A percentile compares a stretch with the other conserved stretches of the same genome.
Conservation (phyloP, 2,888 invertebrate species). For the Cerastoderma edule region DNA sequence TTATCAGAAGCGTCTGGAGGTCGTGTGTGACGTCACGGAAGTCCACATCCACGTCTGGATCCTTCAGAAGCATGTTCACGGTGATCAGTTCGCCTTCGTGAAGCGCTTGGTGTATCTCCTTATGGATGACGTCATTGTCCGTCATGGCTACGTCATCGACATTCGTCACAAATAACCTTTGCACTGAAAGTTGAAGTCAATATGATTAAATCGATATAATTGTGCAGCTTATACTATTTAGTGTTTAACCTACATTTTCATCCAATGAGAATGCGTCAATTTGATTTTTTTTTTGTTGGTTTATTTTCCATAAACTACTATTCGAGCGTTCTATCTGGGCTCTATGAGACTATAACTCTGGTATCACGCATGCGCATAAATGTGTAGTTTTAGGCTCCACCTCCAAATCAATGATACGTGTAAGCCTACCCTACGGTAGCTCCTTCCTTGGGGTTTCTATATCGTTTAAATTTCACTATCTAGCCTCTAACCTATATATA, state of each 20-base stretch:
- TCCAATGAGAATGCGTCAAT: neutral
- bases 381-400: no score
- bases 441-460: no score
- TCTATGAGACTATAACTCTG: no score
- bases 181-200: neutral
- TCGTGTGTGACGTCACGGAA: constrained; percentile 71
- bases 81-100: constrained; percentile 46
- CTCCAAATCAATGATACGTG: no score
- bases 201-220: neutral
- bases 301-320: no score
- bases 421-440: no score
- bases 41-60: constrained; percentile 67
- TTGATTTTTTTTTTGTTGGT: neutral
- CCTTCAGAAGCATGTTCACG: constrained; percentile 54
- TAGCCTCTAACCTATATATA: no score
- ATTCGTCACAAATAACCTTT: neutral
- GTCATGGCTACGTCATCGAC: constrained; percentile 27
- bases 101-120: constrained; percentile 48
- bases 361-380: no score
- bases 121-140: constrained; percentile 31
- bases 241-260: neutral
- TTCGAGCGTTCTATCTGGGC: no score
- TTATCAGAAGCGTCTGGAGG: constrained; percentile 73
- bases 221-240: neutral
- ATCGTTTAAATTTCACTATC: no score